Base-by-base conservation (phyloP, 2,888 invertebrate genomes). In the Thera britannica region DNA sequence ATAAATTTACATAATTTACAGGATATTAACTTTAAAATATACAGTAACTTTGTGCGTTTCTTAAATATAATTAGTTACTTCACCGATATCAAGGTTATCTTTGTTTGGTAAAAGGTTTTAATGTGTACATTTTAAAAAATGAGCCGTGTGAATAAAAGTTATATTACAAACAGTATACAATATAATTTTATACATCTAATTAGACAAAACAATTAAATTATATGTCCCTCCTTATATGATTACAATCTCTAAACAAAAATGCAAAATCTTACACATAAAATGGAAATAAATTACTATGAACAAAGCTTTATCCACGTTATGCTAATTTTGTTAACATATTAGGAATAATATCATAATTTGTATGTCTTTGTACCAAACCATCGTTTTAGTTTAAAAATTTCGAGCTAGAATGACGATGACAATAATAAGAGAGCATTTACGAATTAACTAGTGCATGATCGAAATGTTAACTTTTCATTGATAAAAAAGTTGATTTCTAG, bases 301-400 rank as follows among this genome's bases (percentile, higher is more conserved):
- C 81, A 72, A 81, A 78, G 75, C 79, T 77, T 80, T 77, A 75
- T 80, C 79, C 78, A 79, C 76, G 78, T 84, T 77, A 87, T 48
- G 77, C 86, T 89, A 88, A 83, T 82, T 89, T 90, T 90, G 88
- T 91, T 85, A 86, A 89, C 84, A 86, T 87, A 80, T 82, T 86
- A 89, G 82, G 83, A 86, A 89, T 90, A 90, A 88, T 90, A 90
- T 88, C 89, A 91, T 89, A 90, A 85, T 90, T 92, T 91, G 91
- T 91, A 89, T 90, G 85, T 90, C 82, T 93, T 93, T 93, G 93
- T 93, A 93, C 93, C 92, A 91, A 91, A 90, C 85, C 78, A 83
- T 88, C 81, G 82, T 85, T 83, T 76, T 81, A 83, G 80, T 78
- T 77, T 77, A 72, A 68, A 51, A 81, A 85, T 83, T 84, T 86